A percentile compares a stretch with the other conserved stretches of the same genome.
Evolutionary conservation across 2,888 invertebrate species (phyloP).

Genomic region (Tholera decimalis): DNA sequence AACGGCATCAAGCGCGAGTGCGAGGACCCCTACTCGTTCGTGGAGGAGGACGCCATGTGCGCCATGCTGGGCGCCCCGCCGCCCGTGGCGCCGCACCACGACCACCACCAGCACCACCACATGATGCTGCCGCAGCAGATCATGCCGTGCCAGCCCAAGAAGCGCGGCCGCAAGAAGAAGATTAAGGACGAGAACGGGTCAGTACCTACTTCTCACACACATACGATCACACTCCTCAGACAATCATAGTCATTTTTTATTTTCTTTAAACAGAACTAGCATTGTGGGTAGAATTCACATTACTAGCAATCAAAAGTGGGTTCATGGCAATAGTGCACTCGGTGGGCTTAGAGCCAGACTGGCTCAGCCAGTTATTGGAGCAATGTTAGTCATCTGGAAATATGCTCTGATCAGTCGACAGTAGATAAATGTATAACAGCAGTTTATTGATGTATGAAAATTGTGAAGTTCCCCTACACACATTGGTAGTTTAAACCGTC

Average conservation of each 20-base stretch:
- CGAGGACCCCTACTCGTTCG: conserved; percentile 96
- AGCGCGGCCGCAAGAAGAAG: conserved; percentile 97
- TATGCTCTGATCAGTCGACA: background rate
- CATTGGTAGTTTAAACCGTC: background rate
- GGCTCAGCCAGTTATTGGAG: too few relatives aligned
- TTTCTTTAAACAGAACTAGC: too few relatives aligned
- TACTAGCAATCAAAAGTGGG: too few relatives aligned
- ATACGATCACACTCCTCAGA: background rate
- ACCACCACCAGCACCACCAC: conserved; percentile 83
- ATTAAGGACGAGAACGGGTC: conserved; percentile 92
- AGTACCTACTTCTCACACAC: conserved; percentile 66
- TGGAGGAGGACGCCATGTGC: conserved; percentile 94
- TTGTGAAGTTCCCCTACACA: background rate
- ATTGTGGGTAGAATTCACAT: too few relatives aligned
- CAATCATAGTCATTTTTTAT: too few relatives aligned
- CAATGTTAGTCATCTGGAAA: background rate
- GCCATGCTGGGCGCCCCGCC: conserved; percentile 84
- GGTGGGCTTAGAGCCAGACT: too few relatives aligned
- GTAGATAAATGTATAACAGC: background rate
- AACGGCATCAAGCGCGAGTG: conserved; percentile 92
- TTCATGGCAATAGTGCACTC: too few relatives aligned
- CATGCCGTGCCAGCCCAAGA: conserved; percentile 93
- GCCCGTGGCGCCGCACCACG: conserved; percentile 78
- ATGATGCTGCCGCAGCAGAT: conserved; percentile 86
- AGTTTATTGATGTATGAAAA: conserved; percentile 9